phyloP scores from a whole-genome alignment of 2,888 invertebrate genomes.

The Epistrophe grossulariae region DNA sequence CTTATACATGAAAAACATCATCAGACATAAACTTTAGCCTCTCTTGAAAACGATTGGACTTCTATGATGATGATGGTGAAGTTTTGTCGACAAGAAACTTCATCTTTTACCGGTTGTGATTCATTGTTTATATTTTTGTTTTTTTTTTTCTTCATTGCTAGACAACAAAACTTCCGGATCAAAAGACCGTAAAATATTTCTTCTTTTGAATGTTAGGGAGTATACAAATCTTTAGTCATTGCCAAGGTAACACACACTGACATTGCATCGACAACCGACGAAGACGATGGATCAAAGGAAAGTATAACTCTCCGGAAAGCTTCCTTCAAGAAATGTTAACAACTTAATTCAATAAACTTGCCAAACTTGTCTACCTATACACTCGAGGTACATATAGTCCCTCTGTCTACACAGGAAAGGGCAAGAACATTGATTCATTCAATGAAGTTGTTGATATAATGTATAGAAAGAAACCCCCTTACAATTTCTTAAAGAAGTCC shows the following conservation, averaged over 20 bases:
- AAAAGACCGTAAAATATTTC: conserved; percentile 53
- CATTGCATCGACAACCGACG: conserved; percentile 25
- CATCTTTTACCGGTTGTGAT: conserved; percentile 21
- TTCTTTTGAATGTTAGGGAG: conserved; percentile 3
- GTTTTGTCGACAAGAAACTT: conserved; percentile 50
- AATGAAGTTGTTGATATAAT: conserved; percentile 62
- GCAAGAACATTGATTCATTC: conserved; percentile 61
- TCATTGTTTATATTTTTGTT: conserved; percentile 48
- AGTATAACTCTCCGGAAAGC: conserved; percentile 21
- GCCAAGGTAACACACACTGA: conserved; percentile 50
- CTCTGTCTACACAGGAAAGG: background rate
- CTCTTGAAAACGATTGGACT: conserved; percentile 33
- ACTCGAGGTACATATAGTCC: background rate
- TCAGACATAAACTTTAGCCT: conserved; percentile 13
- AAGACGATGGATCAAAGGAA: conserved; percentile 58
- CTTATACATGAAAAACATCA: background rate
- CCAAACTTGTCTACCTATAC: conserved; percentile 4
- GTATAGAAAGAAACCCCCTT: conserved; percentile 3
- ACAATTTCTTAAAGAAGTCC: conserved; percentile 26
- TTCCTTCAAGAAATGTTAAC: conserved; percentile 55
- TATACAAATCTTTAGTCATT: conserved; percentile 39
- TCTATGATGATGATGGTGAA: background rate
- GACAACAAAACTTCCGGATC: conserved; percentile 54
- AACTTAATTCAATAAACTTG: conserved; percentile 72
- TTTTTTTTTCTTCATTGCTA: background rate